Evolutionary conservation across 2,888 invertebrate species (phyloP), one percentile per base, ranked within the genome.

Genomic region (Polyommatus icarus): DNA sequence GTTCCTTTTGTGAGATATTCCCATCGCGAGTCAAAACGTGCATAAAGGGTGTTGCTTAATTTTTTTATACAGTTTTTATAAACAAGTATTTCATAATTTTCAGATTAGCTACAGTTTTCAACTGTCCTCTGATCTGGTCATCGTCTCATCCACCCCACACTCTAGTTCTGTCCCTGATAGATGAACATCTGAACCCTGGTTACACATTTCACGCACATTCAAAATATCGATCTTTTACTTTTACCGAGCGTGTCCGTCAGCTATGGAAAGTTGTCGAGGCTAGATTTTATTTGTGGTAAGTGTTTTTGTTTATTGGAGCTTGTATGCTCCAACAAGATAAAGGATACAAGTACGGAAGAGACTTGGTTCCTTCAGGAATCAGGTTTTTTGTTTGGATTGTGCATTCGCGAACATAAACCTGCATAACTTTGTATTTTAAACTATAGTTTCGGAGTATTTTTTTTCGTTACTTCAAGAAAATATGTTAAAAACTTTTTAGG

Each of bases 51-150:
- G 40, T 40, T 40, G 8, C 40, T 40, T 50, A 50, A 12, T 15
- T 15, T 15, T 15, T 50, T 50, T 15, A 15, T 15, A n/a, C n/a
- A 12, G 4, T 50, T 15, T 50, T 15, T 4, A 4, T 50, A 50
- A 12, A 50, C 50, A 50, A 15, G 0, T 50, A 10, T 15, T 50
- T 15, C 50, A 3, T 50, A 50, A 32, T 32, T 73, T 73, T 24
- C 50, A 73, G 73, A 36, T 24, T 73, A 18, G 73, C 73, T 46
- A 24, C 73, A 20, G 73, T 73, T 12, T 73, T 73, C 15, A n/a
- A 73, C 15, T 73, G 73, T 20, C 73, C 73, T 4, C 24, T 73
- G 5, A 46, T 73, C 46, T 73, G 73, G 73, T 73, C 73, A 12
- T 40, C 46, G 73, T 73, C 73, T 15, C 40, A 46, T 12, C 12